A percentile compares a stretch with the other conserved stretches of the same genome.
These are phyloP conservation scores for Cynodonichthys magdalenae DNA, from an alignment of 2,797 vertebrate genomes.

Conservation along the genomic window DNA sequence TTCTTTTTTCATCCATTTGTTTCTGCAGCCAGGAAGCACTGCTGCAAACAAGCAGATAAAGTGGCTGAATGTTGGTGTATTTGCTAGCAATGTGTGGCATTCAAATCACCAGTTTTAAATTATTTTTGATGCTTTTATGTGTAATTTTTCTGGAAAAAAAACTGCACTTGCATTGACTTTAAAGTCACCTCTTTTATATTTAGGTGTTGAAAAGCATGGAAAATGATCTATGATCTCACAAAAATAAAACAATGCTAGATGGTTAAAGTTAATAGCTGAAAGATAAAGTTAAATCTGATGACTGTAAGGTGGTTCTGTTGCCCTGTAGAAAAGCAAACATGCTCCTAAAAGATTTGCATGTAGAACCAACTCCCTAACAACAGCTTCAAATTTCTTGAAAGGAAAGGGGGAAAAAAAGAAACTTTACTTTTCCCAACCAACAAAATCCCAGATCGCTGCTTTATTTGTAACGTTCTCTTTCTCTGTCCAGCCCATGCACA, in stretches of 20 bases:
- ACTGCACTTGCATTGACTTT: background rate
- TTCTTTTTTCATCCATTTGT: background rate
- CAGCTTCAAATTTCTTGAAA: background rate
- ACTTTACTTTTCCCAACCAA: too few species aligned
- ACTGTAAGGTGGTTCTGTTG: background rate
- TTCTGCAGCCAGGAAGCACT: background rate
- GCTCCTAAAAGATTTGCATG: background rate
- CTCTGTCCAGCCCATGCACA: constrained; percentile 89
- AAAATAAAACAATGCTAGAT: background rate
- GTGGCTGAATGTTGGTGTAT: background rate
- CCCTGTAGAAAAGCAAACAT: background rate
- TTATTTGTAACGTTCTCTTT: constrained; percentile 21
- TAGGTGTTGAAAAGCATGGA: too few species aligned
- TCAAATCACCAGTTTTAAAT: background rate
- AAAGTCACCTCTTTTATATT: background rate
- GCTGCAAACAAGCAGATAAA: background rate
- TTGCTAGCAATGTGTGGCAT: background rate
- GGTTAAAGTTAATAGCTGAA: too few species aligned
- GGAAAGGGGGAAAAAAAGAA: too few species aligned
- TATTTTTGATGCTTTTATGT: background rate
- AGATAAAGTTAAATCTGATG: background rate
- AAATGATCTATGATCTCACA: background rate
- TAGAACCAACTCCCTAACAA: background rate
- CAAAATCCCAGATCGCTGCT: background rate
- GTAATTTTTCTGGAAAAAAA: background rate